Evolutionary conservation across 2,797 vertebrate species (phyloP), one percentile per base, ranked within the genome.

Genomic region (Myioborus miniatus): DNA sequence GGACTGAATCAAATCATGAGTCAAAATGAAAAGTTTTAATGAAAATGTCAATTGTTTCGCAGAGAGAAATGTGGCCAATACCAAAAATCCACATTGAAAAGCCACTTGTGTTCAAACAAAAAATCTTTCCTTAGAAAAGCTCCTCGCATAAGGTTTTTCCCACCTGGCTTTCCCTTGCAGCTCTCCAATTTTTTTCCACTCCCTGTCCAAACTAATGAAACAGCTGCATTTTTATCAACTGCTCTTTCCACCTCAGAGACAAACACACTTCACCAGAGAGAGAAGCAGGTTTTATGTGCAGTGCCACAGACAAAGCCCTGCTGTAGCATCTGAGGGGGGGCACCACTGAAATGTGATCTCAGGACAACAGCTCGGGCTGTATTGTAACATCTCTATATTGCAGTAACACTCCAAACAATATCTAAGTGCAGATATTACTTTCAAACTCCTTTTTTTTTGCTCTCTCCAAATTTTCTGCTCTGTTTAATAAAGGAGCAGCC

Each of bases 351-450:
- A 36, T 3, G 15, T 34, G 19, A 72, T 70, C 78, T 83, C 47
- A 46, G 81, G 50, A 79, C 59, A 69, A 8, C 69, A 47, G 39
- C 90, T 59, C 59, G 3, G 59, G 75, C 60, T 65, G 30, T 29
- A 9, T 83, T 85, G 78, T 41, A 18, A 77, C 81, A 6, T 27
- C 83, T 88, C 49, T 83, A 29, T 89, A 78, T 93, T 92, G 92
- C 83, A 39, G 60, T 5, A 69, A 43, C 59, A n/a, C 56, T 32
- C 52, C 4, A 11, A 90, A 80, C 81, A 80, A 90, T 75, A 62
- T 70, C 89, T 17, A 58, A 92, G 87, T 12, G 37, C 58, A 55
- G 89, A 87, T 96, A 92, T 87, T 91, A 47, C 87, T 95, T 94
- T 89, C 75, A 50, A 78, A 65, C 53, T 1, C 29, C n/a, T n/a